Percentiles rank a stretch among this genome's conserved stretches.
Evolutionary conservation across 2,888 invertebrate genomes (phyloP).

Genomic region (Drosophila peninsularis): DNA sequence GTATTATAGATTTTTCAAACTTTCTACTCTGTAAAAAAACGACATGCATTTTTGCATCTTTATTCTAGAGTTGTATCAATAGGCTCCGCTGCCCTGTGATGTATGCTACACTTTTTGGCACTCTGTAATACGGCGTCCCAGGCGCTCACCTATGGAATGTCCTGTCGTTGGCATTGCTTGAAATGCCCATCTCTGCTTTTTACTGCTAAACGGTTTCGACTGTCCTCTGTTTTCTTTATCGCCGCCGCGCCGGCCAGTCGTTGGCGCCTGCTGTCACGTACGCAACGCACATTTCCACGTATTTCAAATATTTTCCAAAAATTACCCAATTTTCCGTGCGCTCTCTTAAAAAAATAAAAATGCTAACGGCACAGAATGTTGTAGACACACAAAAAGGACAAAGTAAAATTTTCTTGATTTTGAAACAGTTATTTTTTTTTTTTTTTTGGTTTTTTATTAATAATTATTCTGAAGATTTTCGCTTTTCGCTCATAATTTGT

Average conservation of each 20-base stretch:
- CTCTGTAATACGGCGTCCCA: neutral
- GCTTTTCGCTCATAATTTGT: constrained; percentile 57
- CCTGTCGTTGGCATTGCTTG: constrained; percentile 22
- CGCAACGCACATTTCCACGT: constrained; percentile 72
- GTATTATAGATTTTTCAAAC: neutral
- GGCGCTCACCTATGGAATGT: constrained; percentile 10
- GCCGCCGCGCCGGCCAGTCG: constrained; percentile 31
- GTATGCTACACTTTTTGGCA: constrained; percentile 5
- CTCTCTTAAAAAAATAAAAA: constrained; percentile 25
- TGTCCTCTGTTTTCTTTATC: constrained; percentile 42
- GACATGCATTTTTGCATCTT: no score
- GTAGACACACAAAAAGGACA: neutral
- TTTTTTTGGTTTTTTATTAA: constrained; percentile 43
- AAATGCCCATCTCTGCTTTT: constrained; percentile 40
- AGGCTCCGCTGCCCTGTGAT: neutral
- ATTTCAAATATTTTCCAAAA: constrained; percentile 77
- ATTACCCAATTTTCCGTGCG: constrained; percentile 72
- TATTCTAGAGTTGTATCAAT: neutral
- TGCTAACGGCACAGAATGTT: neutral
- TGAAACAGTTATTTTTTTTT: constrained; percentile 66
- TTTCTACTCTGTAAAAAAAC: no score
- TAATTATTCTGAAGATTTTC: constrained; percentile 64
- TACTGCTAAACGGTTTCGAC: constrained; percentile 66
- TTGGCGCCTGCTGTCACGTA: constrained; percentile 68
- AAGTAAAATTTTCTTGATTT: constrained; percentile 48